Evolutionary conservation across 2,797 vertebrate genomes (phyloP), one percentile per base, ranked within the genome.

Genomic region (Sarcophilus harrisii): DNA sequence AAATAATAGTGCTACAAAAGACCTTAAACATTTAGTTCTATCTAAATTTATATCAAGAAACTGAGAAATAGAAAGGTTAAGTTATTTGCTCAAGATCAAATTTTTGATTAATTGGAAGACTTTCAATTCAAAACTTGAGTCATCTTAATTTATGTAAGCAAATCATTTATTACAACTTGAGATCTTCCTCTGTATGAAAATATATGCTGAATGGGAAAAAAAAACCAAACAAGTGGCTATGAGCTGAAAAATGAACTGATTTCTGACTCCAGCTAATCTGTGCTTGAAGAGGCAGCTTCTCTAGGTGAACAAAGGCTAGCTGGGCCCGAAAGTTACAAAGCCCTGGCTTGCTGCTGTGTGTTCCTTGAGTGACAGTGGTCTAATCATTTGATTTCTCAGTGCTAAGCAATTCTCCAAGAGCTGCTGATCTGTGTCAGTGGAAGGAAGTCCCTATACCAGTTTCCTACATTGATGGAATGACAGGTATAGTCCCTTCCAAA

Each of bases 81-180:
- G 66, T 12, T 92, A 92, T 59, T 95, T 87, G 95, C 57, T 93
- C 96, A 93, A 96, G 96, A 92, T 45, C 92, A 92, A 93, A 29
- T 58, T 92, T 90, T 93, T 96, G 95, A 90, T 91, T 93, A 93
- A 94, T 59, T 73, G 95, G 29, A 60, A 95, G 93, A 90, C 30
- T 95, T 62, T 93, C 29, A 94, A 62, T 14, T 24, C 45, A 12
- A 89, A 81, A 95, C 54, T 16, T 81, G 29, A 95, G n/a, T 90
- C 59, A 91, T 89, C 92, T 62, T 38, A 89, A 92, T 45, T 90
- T 66, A 49, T 60, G 55, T 93, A 38, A 96, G 59, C 59, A 49
- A 4, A 30, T 92, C 92, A 93, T 81, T 57, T 81, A 66, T 93
- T 38, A 93, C 1, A 95, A 32, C 29, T 32, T 60, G 93, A 5